Percentiles rank a stretch among this genome's conserved stretches.
phyloP scores from a whole-genome alignment of 2,113 vertebrate species.

The Oncorhynchus gorbuscha region DNA sequence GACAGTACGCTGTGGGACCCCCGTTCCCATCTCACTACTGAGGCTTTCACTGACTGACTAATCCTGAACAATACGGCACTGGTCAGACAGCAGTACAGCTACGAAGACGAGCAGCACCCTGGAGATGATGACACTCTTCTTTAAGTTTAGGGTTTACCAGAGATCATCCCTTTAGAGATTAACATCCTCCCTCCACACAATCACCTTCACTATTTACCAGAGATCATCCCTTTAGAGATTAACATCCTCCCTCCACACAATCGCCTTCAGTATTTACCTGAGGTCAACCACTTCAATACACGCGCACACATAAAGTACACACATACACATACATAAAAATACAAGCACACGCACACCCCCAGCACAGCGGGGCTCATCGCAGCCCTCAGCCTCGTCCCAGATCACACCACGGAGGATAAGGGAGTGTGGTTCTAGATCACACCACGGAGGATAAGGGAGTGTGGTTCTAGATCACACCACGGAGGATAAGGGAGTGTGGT shows the following conservation, averaged over 20 bases:
- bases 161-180: neutral
- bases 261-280: too few species aligned
- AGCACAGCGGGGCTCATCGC: neutral
- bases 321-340: neutral
- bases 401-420: neutral
- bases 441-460: neutral
- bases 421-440: neutral
- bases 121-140: neutral
- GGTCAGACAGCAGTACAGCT: neutral
- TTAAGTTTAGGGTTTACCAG: neutral
- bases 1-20: constrained; percentile 2
- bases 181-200: neutral
- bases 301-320: neutral
- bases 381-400: neutral
- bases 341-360: neutral
- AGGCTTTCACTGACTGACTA: constrained; percentile 32
- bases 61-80: constrained; percentile 19
- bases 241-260: neutral
- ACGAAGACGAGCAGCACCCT: neutral
- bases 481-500: neutral
- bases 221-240: neutral
- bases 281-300: neutral
- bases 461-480: too few species aligned
- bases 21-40: constrained; percentile 14
- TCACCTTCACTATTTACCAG: too few species aligned